phyloP scores from a whole-genome alignment of 2,797 vertebrate species.

The Acipenser oxyrinchus region DNA sequence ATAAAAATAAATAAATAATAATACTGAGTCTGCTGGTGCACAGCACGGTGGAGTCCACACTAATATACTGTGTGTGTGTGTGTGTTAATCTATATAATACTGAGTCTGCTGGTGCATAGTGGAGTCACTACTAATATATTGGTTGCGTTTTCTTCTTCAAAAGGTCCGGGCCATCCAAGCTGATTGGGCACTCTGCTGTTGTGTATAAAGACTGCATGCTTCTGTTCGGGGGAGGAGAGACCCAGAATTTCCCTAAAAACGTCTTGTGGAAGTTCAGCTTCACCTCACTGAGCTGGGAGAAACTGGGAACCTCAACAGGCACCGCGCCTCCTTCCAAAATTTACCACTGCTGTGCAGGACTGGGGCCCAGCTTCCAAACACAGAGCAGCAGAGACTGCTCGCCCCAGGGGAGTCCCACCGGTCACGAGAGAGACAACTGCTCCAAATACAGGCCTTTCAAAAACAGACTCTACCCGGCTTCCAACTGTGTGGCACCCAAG shows the following conservation, averaged over 20 bases:
- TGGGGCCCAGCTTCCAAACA: conserved; percentile 54
- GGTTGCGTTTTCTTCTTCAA: background rate
- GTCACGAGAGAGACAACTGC: conserved; percentile 15
- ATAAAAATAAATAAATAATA: no score
- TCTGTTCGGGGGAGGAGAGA: conserved; percentile 68
- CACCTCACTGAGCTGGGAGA: conserved; percentile 56
- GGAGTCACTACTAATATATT: no score
- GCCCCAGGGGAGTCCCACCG: conserved; percentile 2
- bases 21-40: conserved; percentile 33
- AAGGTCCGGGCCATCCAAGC: conserved; percentile 70
- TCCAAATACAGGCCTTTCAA: conserved; percentile 32
- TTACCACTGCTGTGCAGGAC: conserved; percentile 66
- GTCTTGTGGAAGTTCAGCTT: conserved; percentile 70
- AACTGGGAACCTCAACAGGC: conserved; percentile 38
- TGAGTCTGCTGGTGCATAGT: no score
- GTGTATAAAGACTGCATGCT: conserved; percentile 70
- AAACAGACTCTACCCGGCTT: conserved; percentile 51
- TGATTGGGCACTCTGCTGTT: conserved; percentile 67
- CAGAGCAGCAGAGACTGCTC: background rate
- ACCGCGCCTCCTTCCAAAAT: conserved; percentile 51
- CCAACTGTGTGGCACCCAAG: background rate
- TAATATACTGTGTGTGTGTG: no score
- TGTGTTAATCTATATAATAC: no score
- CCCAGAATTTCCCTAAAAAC: conserved; percentile 44
- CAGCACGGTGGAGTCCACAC: background rate